Percentiles rank a stretch among this genome's conserved stretches.
phyloP scores from a whole-genome alignment of 1,140 invertebrate species.

The Augochlora pura region DNA sequence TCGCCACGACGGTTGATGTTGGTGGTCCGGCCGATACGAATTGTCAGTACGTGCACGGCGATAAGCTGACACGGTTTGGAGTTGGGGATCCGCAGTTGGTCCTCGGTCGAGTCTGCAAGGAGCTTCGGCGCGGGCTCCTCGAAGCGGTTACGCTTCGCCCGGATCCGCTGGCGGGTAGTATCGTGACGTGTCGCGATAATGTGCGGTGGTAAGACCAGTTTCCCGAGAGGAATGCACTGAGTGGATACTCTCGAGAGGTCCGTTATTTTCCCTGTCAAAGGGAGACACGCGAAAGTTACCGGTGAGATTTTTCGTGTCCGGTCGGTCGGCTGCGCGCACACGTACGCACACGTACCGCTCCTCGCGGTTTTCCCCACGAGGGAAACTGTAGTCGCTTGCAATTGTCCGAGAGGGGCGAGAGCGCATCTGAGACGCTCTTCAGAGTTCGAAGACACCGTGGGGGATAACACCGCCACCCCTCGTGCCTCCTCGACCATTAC shows the following conservation, averaged over 20 bases:
- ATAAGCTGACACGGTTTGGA: constrained; percentile 22
- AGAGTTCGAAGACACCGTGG: constrained; percentile 23
- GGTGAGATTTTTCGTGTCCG: constrained; percentile 8
- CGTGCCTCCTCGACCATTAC: constrained; percentile 49
- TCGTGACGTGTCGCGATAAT: not conserved
- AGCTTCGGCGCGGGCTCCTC: constrained; percentile 19
- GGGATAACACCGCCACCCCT: constrained; percentile 39
- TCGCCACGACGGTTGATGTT: not conserved
- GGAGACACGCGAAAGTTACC: constrained; percentile 19
- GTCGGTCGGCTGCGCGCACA: not conserved
- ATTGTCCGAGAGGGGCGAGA: not conserved
- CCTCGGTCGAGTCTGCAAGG: not conserved
- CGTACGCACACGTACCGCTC: not conserved
- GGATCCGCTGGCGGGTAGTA: not conserved
- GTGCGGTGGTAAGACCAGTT: not conserved
- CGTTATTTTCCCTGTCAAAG: constrained; percentile 37
- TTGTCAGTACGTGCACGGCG: constrained; percentile 53
- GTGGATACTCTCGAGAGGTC: not conserved
- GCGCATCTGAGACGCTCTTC: constrained; percentile 9
- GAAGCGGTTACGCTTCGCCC: constrained; percentile 3
- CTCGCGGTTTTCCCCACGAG: constrained; percentile 9
- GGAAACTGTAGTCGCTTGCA: not conserved
- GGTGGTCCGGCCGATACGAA: constrained; percentile 22
- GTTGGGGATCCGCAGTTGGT: not conserved
- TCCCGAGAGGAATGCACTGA: not conserved